phyloP scores from a whole-genome alignment of 2,113 vertebrate species.

The Archocentrus centrarchus region DNA sequence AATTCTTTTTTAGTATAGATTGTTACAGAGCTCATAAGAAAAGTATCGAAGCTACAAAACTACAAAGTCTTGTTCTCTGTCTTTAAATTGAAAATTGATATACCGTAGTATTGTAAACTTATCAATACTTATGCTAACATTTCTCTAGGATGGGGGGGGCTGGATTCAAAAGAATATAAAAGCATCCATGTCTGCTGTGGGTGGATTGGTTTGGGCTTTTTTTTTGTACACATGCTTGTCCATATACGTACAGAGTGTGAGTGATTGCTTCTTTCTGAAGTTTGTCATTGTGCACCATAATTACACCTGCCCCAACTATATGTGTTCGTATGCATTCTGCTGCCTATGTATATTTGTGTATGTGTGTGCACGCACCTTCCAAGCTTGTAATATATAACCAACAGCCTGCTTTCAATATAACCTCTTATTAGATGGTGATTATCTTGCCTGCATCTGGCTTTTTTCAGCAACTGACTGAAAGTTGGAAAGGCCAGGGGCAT shows the following conservation, averaged over 20 bases:
- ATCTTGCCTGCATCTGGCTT: constrained; percentile 81
- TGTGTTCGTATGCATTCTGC: constrained; percentile 21
- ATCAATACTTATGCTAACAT: constrained; percentile 77
- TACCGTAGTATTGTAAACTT: constrained; percentile 62
- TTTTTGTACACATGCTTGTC: constrained; percentile 23
- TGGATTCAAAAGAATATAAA: constrained; percentile 42
- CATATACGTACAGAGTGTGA: constrained; percentile 44
- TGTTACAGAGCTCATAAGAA: no score
- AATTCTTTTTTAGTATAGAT: no score
- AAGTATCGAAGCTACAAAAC: neutral
- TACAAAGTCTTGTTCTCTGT: constrained; percentile 34
- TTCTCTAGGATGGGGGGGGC: constrained; percentile 64
- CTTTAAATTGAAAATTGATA: constrained; percentile 71
- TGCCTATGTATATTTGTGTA: constrained; percentile 5
- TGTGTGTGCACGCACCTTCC: constrained; percentile 34
- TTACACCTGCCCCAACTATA: constrained; percentile 54
- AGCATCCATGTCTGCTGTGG: constrained; percentile 51
- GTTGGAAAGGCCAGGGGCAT: constrained; percentile 72
- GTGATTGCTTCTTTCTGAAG: constrained; percentile 42
- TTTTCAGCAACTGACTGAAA: constrained; percentile 75
- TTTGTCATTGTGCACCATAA: constrained; percentile 57
- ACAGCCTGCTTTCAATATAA: constrained; percentile 83
- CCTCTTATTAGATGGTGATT: constrained; percentile 84
- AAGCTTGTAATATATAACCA: constrained; percentile 50
- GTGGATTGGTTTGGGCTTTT: constrained; percentile 25